Evolutionary conservation across 2,113 vertebrate genomes (phyloP), one percentile per base, ranked within the genome.

Genomic region (Talpa occidentalis): DNA sequence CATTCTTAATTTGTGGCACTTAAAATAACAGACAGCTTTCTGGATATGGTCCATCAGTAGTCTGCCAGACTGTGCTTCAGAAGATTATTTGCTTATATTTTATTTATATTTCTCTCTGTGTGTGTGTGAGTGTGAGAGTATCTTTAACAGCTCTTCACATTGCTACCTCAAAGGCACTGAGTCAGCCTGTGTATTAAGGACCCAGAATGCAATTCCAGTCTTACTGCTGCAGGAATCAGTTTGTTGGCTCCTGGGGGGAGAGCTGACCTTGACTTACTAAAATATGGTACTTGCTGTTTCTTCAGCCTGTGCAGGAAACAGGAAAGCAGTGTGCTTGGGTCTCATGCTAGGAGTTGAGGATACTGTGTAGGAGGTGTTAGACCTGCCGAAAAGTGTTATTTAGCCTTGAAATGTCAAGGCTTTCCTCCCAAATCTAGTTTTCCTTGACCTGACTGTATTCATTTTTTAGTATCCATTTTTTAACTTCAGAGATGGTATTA

Each of bases 91-190:
- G 32, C 47, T 81, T 95, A 14, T 90, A 52, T 87, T 84, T 81
- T 73, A 40, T 69, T 72, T 94, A 26, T 83, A 59, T 86, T 78
- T 76, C 52, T n/a, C 7, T 80, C 4, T 90, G 35, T 28, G 52
- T 78, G 10, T 47, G 2, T 59, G n/a, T n/a, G n/a, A n/a, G n/a
- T n/a, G n/a, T n/a, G n/a, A n/a, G n/a, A n/a, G n/a, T n/a, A 91
- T 93, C 69, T 94, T 62, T 95, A 98, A 97, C 94, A 96, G 11
- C 85, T 97, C 80, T 96, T 97, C 97, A 96, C 95, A 91, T 26
- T 7, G 70, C 49, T 91, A 67, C 94, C 94, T 97, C 56, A 87
- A 72, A 96, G 97, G 96, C 85, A 0, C 22, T 56, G 86, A 98
- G 94, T 62, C 72, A 96, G 94, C 82, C 2, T 93, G 54, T 91